Evolutionary conservation across 30 jellyfish, hydroid and myxozoan genomes (phyloP), one percentile per base, ranked within the genome.

Genomic region (Cassiopea xamachana): DNA sequence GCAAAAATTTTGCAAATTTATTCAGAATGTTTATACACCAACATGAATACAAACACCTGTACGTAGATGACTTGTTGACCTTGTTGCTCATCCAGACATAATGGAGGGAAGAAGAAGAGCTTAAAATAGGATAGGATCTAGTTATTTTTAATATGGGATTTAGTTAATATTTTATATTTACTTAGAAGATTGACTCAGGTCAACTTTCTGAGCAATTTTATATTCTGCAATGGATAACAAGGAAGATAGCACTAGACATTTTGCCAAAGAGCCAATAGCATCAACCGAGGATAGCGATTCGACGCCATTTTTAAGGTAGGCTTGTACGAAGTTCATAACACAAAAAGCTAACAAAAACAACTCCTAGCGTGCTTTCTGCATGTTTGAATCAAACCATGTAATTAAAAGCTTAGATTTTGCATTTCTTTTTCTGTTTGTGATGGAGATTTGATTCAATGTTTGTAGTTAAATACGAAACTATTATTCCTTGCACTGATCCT

Each of bases 241-340:
- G 60, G 73, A 15, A 48, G 75, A 60, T 45, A 61, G 62, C 43
- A 73, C 58, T 3, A 55, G 45, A 4, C 79, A 70, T 2, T 68
- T 47, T 17, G 81, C 15, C 51, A 68, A 80, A 71, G 67, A 80
- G 60, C 70, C 88, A 2, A 75, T 73, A 15, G 51, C 68, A n/a
- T 69, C 80, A 80, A 88, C 59, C 6, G 97, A 83, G 6, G 92
- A 83, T 8, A 73, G 89, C 51, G 97, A 90, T 46, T 59, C 93
- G 2, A 75, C 91, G 19, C 97, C 97, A n/a, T 83, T 90, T 77
- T 68, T 90, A 61, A 83, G 97, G 97, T 90, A 83, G 68, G 90
- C 91, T 77, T 64, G 74, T 6, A 3, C 7, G 64, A 16, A 64
- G 8, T 64, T 64, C 8, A 5, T 14, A 2, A 5, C 15, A 64